Conservation (phyloP, 1,140 invertebrate species). For the Dufourea novaeangliae region DNA sequence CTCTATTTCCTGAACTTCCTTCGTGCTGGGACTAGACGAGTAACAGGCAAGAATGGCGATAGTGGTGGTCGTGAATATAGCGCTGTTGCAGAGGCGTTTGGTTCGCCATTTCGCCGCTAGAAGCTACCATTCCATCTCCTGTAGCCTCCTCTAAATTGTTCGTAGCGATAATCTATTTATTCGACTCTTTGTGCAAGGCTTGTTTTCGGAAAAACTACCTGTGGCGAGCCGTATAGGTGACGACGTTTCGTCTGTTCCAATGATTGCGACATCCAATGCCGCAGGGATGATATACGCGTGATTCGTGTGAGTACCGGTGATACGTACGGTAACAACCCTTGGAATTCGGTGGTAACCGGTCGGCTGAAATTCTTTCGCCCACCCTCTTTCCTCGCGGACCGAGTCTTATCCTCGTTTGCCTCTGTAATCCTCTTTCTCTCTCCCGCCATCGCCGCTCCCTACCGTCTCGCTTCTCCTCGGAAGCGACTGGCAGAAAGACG, state of each 20-base stretch:
- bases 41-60: conserved; percentile 19
- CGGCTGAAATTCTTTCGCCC: conserved; percentile 51
- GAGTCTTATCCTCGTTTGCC: neutral
- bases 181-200: too few species aligned
- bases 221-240: too few species aligned
- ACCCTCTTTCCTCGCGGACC: neutral
- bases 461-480: neutral
- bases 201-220: too few species aligned
- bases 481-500: conserved; percentile 28
- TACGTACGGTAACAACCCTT: conserved; percentile 36
- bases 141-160: conserved; percentile 8
- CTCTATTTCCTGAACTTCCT: conserved; percentile 7
- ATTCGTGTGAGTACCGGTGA: conserved; percentile 16
- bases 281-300: conserved; percentile 7
- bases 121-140: neutral
- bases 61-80: neutral
- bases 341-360: conserved; percentile 49
- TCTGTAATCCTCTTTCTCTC: conserved; percentile 30
- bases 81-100: conserved; percentile 24
- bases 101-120: conserved; percentile 25
- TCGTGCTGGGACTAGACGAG: conserved; percentile 27
- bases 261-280: too few species aligned
- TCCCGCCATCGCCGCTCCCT: neutral
- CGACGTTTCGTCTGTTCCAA: too few species aligned
- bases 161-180: too few species aligned